These are phyloP conservation scores for Porites lobata DNA, from an alignment of 92 coral and sea anemone genomes.

Conservation along the genomic window DNA sequence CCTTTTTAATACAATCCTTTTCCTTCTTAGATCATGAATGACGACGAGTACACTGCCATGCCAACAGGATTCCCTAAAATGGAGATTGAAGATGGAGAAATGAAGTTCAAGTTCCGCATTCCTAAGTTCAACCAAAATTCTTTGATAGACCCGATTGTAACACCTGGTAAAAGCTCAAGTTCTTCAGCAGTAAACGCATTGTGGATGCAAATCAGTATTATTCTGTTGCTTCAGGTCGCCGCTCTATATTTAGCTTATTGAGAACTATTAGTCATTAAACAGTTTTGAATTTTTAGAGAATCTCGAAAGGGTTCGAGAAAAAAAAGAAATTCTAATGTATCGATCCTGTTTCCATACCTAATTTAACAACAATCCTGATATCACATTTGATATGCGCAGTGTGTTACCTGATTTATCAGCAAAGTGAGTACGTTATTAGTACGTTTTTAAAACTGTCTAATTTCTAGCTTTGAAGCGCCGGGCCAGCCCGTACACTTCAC, in stretches of 20 bases:
- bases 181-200: neutral
- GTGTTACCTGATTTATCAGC: too few relatives aligned
- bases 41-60: conserved; percentile 33
- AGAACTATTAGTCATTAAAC: neutral
- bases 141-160: conserved; percentile 36
- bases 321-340: too few relatives aligned
- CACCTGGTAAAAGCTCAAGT: conserved; percentile 1
- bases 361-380: too few relatives aligned
- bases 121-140: conserved; percentile 32
- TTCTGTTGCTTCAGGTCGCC: neutral
- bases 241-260: neutral
- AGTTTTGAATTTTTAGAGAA: neutral
- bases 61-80: conserved; percentile 26
- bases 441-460: too few relatives aligned
- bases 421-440: too few relatives aligned
- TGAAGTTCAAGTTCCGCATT: conserved; percentile 38
- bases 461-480: too few relatives aligned
- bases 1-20: neutral
- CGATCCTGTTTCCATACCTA: too few relatives aligned
- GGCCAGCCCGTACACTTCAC: too few relatives aligned
- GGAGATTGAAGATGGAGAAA: conserved; percentile 34
- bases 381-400: too few relatives aligned
- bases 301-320: too few relatives aligned
- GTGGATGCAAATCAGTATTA: neutral
- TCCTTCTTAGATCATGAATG: conserved; percentile 26